Evolutionary conservation across 2,113 vertebrate genomes (phyloP).

Genomic region (Dunckerocampus dactyliophorus): DNA sequence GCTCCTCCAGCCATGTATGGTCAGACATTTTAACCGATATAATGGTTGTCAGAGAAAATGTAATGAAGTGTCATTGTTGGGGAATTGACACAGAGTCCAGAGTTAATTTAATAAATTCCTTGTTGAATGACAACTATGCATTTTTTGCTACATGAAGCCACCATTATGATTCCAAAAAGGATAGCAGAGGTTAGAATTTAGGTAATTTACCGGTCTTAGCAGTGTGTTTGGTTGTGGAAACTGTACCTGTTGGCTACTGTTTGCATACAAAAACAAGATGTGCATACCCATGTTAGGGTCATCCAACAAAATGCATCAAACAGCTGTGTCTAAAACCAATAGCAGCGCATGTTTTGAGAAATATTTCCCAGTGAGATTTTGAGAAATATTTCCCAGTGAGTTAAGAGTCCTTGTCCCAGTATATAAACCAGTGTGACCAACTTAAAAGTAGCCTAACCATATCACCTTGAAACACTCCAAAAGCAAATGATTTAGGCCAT

Average conservation of each 20-base stretch:
- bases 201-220: constrained; percentile 19
- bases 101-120: constrained; percentile 12
- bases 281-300: constrained; percentile 32
- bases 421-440: constrained; percentile 32
- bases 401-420: constrained; percentile 33
- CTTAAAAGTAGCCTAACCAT: constrained; percentile 27
- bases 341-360: constrained; percentile 77
- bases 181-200: constrained; percentile 33
- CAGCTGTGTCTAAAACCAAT: constrained; percentile 68
- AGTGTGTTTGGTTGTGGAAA: constrained; percentile 45
- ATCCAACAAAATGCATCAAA: constrained; percentile 39
- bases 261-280: constrained; percentile 27
- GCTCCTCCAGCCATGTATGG: constrained; percentile 36
- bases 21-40: constrained; percentile 32
- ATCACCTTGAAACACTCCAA: constrained; percentile 28
- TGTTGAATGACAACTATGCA: constrained; percentile 36
- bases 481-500: constrained; percentile 18
- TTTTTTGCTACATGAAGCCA: constrained; percentile 53
- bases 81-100: constrained; percentile 11
- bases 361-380: constrained; percentile 7
- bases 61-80: constrained; percentile 20
- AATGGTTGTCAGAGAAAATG: constrained; percentile 30
- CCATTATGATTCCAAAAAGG: constrained; percentile 23
- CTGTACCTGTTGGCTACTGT: constrained; percentile 26
- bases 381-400: constrained; percentile 54